Evolutionary conservation across 2,888 invertebrate species (phyloP).

Genomic region (Pterostichus niger): DNA sequence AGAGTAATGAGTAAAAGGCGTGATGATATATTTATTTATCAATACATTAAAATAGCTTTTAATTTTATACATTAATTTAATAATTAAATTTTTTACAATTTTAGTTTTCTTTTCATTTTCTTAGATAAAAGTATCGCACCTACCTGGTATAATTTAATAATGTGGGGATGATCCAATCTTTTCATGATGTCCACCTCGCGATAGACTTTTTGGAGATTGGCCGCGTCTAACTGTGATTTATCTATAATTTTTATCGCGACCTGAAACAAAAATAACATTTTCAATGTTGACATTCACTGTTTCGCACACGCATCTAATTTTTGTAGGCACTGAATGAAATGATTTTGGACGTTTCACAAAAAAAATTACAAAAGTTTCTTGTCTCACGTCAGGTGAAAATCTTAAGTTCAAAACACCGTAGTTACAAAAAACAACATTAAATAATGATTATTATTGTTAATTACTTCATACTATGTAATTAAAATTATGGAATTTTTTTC

Average conservation of each 20-base stretch:
- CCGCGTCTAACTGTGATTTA: conserved; percentile 93
- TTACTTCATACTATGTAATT: neutral
- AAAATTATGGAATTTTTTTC: neutral
- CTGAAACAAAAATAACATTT: conserved; percentile 79
- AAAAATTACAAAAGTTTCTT: neutral
- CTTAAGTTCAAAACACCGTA: conserved; percentile 14
- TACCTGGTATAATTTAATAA: conserved; percentile 97
- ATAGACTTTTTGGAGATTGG: conserved; percentile 96
- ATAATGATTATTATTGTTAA: neutral
- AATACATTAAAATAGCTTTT: no score
- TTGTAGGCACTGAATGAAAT: no score
- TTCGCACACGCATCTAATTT: no score
- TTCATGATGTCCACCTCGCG: conserved; percentile 99
- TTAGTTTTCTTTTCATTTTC: no score
- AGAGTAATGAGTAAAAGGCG: no score
- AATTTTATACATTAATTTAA: no score
- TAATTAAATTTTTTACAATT: no score
- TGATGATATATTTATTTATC: no score
- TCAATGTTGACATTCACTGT: neutral
- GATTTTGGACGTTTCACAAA: no score
- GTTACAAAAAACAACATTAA: conserved; percentile 8
- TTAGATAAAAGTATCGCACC: conserved; percentile 70
- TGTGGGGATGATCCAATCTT: conserved; percentile 97
- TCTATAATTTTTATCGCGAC: conserved; percentile 98
- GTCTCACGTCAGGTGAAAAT: neutral